Conservation (phyloP, 2,888 invertebrate species). For the Diaprepes abbreviatus region DNA sequence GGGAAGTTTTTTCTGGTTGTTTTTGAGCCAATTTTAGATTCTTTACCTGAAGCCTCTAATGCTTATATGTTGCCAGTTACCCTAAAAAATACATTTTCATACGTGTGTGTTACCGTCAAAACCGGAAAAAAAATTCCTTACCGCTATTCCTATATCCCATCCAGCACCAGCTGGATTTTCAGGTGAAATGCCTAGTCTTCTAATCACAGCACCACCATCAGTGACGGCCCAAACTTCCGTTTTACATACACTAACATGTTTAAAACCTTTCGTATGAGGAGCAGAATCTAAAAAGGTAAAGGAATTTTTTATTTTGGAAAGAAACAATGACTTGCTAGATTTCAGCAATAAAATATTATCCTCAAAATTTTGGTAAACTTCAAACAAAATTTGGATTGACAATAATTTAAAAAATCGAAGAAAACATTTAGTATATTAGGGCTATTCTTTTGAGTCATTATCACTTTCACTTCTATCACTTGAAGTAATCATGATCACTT, state of each 20-base stretch:
- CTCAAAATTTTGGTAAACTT: too few species aligned
- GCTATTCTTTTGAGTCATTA: too few species aligned
- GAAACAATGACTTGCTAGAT: too few species aligned
- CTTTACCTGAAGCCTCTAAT: slow-evolving; percentile 58
- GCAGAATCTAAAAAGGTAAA: slow-evolving; percentile 62
- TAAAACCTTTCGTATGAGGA: slow-evolving; percentile 71
- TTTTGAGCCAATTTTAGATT: neutral
- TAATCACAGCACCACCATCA: slow-evolving; percentile 77
- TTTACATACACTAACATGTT: slow-evolving; percentile 79
- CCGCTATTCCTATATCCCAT: slow-evolving; percentile 81
- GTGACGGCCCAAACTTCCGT: slow-evolving; percentile 84
- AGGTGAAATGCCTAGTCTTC: slow-evolving; percentile 81
- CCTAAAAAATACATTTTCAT: slow-evolving; percentile 68
- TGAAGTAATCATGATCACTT: too few species aligned
- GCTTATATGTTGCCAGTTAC: slow-evolving; percentile 67
- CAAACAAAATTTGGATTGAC: too few species aligned
- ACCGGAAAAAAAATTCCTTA: too few species aligned
- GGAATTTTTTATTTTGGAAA: too few species aligned
- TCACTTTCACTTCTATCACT: too few species aligned
- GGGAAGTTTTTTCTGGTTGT: neutral
- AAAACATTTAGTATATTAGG: too few species aligned
- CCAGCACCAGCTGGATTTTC: slow-evolving; percentile 82
- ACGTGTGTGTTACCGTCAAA: too few species aligned
- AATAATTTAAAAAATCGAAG: too few species aligned
- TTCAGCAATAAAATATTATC: too few species aligned